Conservation (phyloP, 2,113 vertebrate genomes). For the Rutilus rutilus region DNA sequence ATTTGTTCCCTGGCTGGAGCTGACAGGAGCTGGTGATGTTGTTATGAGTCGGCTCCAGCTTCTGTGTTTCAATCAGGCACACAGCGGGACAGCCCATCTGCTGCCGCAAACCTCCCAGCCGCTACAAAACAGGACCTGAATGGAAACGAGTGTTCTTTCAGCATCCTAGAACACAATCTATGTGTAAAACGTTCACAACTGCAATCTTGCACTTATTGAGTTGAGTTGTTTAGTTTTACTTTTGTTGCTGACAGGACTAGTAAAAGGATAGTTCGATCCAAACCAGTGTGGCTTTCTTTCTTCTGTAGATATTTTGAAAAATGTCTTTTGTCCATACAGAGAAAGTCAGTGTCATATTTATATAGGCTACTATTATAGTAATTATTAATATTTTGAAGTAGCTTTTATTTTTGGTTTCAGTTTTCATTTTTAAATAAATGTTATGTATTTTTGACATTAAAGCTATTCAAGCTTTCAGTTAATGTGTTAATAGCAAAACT, state of each 20-base stretch:
- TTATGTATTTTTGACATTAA: not conserved
- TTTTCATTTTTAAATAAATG: not conserved
- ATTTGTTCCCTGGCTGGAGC: conserved; percentile 84
- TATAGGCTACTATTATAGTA: not conserved
- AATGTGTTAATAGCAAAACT: not conserved
- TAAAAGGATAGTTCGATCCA: not conserved
- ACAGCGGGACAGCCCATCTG: conserved; percentile 95
- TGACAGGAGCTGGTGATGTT: conserved; percentile 83
- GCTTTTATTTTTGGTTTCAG: not conserved
- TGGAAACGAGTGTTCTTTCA: conserved; percentile 10
- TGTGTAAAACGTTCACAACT: not conserved
- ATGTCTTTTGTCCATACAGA: not conserved
- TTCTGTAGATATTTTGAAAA: not conserved
- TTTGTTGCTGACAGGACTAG: not conserved
- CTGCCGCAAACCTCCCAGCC: conserved; percentile 85
- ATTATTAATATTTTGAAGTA: not conserved
- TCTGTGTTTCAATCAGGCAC: conserved; percentile 93
- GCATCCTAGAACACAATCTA: not conserved
- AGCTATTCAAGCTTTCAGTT: too few species aligned
- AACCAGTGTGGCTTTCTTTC: not conserved
- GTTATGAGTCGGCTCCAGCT: conserved; percentile 88
- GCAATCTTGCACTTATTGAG: not conserved
- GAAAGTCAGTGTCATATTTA: not conserved
- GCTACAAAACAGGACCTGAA: conserved; percentile 65
- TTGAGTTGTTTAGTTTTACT: not conserved